Evolutionary conservation across 1,140 invertebrate genomes (phyloP), one percentile per base, ranked within the genome.

Genomic region (Anastrepha ludens): DNA sequence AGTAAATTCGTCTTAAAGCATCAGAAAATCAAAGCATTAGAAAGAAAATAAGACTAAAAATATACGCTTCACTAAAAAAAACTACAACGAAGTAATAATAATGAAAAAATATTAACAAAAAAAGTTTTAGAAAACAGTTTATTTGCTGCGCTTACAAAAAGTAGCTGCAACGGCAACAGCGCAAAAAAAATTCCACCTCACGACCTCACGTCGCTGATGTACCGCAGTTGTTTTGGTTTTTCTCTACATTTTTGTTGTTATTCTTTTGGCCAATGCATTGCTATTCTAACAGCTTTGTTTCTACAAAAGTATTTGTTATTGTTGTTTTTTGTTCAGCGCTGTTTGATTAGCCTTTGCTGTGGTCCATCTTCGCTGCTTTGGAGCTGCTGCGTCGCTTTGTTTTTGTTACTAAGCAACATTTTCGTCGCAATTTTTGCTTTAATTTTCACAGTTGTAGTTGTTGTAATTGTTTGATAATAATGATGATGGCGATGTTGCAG

Each of bases 181-280:
- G 6, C 65, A 44, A 67, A 87, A 86, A 85, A 85, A 85, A 85
- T 64, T 67, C 60, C 85, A 85, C 65, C 87, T 59, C 65, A 88
- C 85, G 81, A 85, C 78, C 50, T 86, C 60, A 87, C 86, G 86
- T 87, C 29, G 64, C 62, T 67, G 86, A 67, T 87, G 86, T 87
- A 87, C 47, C 29, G 47, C 17, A 55, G 5, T 50, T 87, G 17
- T 50, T 81, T 44, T 13, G 50, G n/a, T 50, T 20, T 20, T 62
- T 81, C 55, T 13, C 2, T 17, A 7, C 2, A 47, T 47, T 70
- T 41, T 50, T 74, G 44, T 81, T 58, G 44, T 20, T 55, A 55
- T 58, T 81, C 20, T 55, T 58, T 81, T 11, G 41, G 17, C 9
- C 74, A 20, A 58, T 20, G 74, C 41, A 58, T 9, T 81, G 74